These are phyloP conservation scores for Monarcha castaneiventris DNA, from an alignment of 2,113 vertebrate species.

Conservation along the genomic window DNA sequence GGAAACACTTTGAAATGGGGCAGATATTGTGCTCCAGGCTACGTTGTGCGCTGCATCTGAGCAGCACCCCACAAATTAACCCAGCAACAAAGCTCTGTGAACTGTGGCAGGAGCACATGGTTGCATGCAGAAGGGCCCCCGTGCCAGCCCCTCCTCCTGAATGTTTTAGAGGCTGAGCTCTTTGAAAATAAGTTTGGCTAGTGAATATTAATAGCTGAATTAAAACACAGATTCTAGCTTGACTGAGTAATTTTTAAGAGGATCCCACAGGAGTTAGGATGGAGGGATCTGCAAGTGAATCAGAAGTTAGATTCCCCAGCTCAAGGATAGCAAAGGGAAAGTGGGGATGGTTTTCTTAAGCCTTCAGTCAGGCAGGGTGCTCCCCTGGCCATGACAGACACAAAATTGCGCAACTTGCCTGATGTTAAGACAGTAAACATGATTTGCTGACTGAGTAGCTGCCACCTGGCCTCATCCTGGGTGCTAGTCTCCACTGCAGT, in stretches of 20 bases:
- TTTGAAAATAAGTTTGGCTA: background rate
- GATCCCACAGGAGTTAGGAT: fast-evolving
- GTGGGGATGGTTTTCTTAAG: background rate
- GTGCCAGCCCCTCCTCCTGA: background rate
- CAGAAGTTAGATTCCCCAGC: fast-evolving
- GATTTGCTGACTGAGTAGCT: background rate
- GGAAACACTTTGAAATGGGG: background rate
- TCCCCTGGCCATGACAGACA: background rate
- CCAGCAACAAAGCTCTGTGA: background rate
- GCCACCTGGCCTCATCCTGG: background rate
- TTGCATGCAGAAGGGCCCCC: background rate
- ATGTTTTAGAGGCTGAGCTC: background rate
- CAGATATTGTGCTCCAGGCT: background rate
- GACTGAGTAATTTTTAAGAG: background rate
- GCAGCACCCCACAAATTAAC: background rate
- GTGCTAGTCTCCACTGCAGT: background rate
- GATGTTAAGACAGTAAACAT: background rate
- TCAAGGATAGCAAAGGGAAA: background rate
- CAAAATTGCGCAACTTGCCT: background rate
- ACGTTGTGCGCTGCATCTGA: fast-evolving
- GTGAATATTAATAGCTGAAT: background rate
- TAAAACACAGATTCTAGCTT: background rate
- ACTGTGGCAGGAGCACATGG: fast-evolving
- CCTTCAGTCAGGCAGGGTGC: background rate
- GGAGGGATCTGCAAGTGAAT: background rate